These are phyloP conservation scores for Triplophysa bombifrons DNA, from an alignment of 2,797 vertebrate genomes.

Conservation along the genomic window DNA sequence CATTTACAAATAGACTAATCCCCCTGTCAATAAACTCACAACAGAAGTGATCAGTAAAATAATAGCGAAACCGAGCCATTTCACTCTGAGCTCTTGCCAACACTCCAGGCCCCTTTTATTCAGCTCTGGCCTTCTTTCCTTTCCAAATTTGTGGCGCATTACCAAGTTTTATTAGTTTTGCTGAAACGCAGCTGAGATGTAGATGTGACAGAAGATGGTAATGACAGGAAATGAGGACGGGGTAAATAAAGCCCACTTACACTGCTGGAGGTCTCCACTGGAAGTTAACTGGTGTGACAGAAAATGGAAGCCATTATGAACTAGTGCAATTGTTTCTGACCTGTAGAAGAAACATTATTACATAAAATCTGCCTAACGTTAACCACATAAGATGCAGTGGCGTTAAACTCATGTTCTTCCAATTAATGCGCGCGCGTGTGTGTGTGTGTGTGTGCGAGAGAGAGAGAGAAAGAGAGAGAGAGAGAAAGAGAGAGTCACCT, in stretches of 20 bases:
- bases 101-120: constrained; percentile 43
- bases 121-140: constrained; percentile 41
- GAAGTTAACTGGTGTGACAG: constrained; percentile 69
- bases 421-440: constrained; percentile 68
- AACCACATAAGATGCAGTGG: constrained; percentile 71
- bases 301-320: constrained; percentile 73
- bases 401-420: constrained; percentile 77
- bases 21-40: constrained; percentile 5
- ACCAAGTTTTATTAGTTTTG: constrained; percentile 74
- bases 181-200: constrained; percentile 68
- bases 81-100: constrained; percentile 30
- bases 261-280: constrained; percentile 76
- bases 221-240: constrained; percentile 76
- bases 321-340: constrained; percentile 73
- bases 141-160: constrained; percentile 68
- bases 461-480: neutral
- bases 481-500: constrained; percentile 3
- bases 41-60: constrained; percentile 32
- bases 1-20: neutral
- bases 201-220: constrained; percentile 72
- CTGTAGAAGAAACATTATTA: constrained; percentile 23
- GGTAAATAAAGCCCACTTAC: constrained; percentile 70
- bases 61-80: constrained; percentile 27
- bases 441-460: no score
- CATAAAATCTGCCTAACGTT: constrained; percentile 14